Base-by-base conservation (phyloP, 2,113 vertebrate genomes). In the Elephantulus edwardii region DNA sequence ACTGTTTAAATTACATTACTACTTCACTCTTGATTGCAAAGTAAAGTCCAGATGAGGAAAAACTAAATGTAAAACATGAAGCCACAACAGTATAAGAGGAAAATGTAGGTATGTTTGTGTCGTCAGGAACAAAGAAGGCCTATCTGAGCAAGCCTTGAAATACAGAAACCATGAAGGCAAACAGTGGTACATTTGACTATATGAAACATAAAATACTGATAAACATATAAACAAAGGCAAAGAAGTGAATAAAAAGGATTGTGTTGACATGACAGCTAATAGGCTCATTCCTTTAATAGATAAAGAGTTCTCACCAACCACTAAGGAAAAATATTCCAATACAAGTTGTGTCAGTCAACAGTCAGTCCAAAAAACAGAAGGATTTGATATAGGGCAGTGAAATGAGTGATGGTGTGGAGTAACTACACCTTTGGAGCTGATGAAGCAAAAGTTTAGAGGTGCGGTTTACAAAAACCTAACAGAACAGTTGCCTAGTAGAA, bases 11-110 rank as follows among this genome's bases (percentile, higher is more conserved):
- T 91, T 56, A 82, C 44, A 88, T 46, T 64, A 20, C 19, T 64
- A 66, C 52, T 16, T 71, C 46, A 85, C n/a, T 77, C 81, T 33
- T 85, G 85, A 77, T 19, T 58, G 58, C 75, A 88, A 88, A 93
- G 76, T 71, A 81, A 91, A 64, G 71, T 88, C 68, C 60, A 22
- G 80, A 52, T 77, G 46, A 91, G 72, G 83, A 60, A 88, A 90
- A 58, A 50, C 11, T 60, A 64, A 87, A 44, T 77, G 62, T 81
- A 60, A 91, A 77, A 56, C 46, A 52, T 8, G 33, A 88, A 88
- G 58, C 33, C 30, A 74, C 58, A 22, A 44, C 78, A 58, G 71
- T 56, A 81, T 54, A 54, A 30, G 28, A 88, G 71, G 68, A 75
- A 93, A 88, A 85, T 75, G 42, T 48, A 88, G n/a, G 8, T 88